Conservation (phyloP, 2,888 invertebrate species). For the Nasonovia ribisnigri region DNA sequence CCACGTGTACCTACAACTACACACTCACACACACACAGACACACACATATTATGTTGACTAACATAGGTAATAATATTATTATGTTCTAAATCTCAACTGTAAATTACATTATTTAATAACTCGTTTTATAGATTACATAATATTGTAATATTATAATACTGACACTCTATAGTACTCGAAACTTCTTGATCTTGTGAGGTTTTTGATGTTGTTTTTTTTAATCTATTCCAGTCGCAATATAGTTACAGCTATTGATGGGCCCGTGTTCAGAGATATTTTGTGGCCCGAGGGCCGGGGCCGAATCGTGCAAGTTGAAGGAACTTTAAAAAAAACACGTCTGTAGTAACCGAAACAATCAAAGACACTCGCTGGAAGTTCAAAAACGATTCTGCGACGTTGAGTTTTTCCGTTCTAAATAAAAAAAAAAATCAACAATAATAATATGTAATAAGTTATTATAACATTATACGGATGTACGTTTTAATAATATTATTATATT, state of each 20-base stretch:
- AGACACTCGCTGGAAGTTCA: no score
- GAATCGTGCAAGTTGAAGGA: no score
- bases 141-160: neutral
- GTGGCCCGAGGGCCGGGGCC: no score
- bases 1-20: neutral
- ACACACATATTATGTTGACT: neutral
- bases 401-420: neutral
- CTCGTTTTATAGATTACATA: neutral
- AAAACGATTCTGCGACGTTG: neutral
- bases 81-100: neutral
- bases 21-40: neutral
- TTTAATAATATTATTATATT: neutral
- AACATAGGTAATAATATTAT: neutral
- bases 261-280: no score
- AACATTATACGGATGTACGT: neutral
- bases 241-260: no score
- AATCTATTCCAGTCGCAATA: neutral
- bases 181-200: neutral
- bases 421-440: neutral
- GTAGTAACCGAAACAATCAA: no score
- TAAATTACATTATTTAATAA: neutral
- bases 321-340: no score
- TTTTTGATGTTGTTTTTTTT: neutral
- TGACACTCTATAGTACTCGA: neutral
- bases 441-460: neutral